Base-by-base conservation (phyloP, 2,113 vertebrate genomes). In the Paradoxurus hermaphroditus region DNA sequence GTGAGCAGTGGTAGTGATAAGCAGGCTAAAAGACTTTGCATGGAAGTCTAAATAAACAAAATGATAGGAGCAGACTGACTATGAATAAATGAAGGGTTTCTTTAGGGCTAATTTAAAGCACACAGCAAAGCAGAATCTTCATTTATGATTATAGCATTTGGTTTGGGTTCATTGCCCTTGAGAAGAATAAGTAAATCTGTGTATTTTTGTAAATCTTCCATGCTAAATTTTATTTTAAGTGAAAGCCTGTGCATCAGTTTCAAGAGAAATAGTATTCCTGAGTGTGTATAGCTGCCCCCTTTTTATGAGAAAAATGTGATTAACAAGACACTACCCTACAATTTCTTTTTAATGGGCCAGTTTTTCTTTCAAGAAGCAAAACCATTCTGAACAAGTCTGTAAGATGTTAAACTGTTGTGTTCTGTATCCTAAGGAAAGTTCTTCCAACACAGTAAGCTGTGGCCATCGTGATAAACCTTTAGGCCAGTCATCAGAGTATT, bases 21-120 rank as follows among this genome's bases (percentile, higher is more conserved):
- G 56, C 81, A 94, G 77, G 87, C 84, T 63, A 16, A 86, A 94
- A 67, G 65, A 59, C 75, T 94, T 73, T 94, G 44, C 83, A 81
- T 95, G 77, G 73, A 82, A 92, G 90, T 95, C 68, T 73, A 92
- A 97, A 88, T 95, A 93, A 98, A 98, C 94, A 96, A 90, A 93
- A 78, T 56, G 94, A 91, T 96, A 96, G 65, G 25, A 96, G 19
- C 44, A 90, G 81, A 75, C 15, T 49, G 75, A 90, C 46, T 94
- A 96, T 96, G 96, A 98, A 96, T 95, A 98, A 49, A 72, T 82
- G 79, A 92, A 94, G n/a, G 25, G 63, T 89, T 88, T 86, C 70
- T 84, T 92, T 83, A 84, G 41, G 36, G 56, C n/a, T 77, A 73
- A 96, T 92, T 96, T 97, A 97, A 96, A 97, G 84, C 44, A 79